Base-by-base conservation (phyloP, 2,888 invertebrate species). In the Ecdyonurus torrentis region DNA sequence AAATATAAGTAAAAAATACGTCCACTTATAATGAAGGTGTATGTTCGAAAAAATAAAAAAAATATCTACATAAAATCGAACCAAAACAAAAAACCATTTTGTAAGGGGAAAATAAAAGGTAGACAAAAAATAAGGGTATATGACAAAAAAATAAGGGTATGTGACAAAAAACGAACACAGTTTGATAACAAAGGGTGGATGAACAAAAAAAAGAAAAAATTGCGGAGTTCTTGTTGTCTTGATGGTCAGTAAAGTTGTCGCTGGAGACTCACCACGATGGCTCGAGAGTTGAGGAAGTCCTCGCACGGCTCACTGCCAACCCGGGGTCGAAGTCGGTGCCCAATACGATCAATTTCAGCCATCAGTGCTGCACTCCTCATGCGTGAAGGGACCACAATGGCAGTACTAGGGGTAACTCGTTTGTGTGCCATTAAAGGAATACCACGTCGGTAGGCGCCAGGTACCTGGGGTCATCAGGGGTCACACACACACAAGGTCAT, bases 261-360 rank as follows among this genome's bases (percentile, higher is more conserved):
- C n/a, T n/a, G n/a, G 68, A 71, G 71, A 75, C 81, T 79, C 78
- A 89, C 89, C 83, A 83, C 83, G 70, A 83, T 82, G 69, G 83
- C 78, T 72, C 83, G 85, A 69, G 89, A 87, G 77, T 86, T 86
- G 76, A 86, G 85, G 78, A 84, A 91, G 73, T 86, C 84, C 70
- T 87, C 87, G 68, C 85, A 79, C 69, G 87, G 83, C 65, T 84
- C 83, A 70, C 83, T 78, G 66, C 82, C 81, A 61, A 77, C 71
- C 71, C 77, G 76, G 37, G 86, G 83, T 67, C 86, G 81, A 67
- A 79, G 76, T 73, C 82, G 81, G 74, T 83, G 79, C 69, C 81
- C 79, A 74, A 87, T 86, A 73, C 85, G 80, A 74, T 85, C 84
- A 70, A 83, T 80, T 73, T 85, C 85, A 66, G 81, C 81, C 70